Conservation (phyloP, 1,140 invertebrate genomes). For the Babylonia areolata region DNA sequence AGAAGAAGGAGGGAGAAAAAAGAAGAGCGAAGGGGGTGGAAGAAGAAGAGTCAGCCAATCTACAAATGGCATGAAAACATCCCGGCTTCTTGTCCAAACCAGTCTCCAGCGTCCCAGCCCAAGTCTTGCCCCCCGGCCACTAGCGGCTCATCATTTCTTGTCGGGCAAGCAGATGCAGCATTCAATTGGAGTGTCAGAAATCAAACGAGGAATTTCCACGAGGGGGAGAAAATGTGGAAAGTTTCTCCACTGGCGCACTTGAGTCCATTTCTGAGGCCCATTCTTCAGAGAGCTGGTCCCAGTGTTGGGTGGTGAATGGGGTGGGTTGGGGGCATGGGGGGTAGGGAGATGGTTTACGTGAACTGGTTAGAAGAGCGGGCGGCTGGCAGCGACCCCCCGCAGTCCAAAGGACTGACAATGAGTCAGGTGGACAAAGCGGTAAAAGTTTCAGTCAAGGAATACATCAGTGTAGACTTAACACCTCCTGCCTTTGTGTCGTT, state of each 20-base stretch:
- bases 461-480: too few species aligned
- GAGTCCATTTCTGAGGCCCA: neutral
- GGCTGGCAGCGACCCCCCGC: too few species aligned
- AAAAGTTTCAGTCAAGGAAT: too few species aligned
- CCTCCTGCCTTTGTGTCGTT: too few species aligned
- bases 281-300: neutral
- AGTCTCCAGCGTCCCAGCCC: neutral
- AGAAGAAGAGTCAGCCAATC: neutral
- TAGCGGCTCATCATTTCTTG: slow-evolving; percentile 8
- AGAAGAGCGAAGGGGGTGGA: neutral
- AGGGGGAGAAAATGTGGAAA: neutral
- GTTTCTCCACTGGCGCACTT: neutral
- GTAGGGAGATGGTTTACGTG: neutral
- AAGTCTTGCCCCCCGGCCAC: neutral
- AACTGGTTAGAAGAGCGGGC: neutral
- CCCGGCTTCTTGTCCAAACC: neutral
- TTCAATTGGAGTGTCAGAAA: slow-evolving; percentile 4
- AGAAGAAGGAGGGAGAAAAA: neutral
- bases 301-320: neutral
- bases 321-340: neutral
- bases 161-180: slow-evolving; percentile 3
- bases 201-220: slow-evolving; percentile 23
- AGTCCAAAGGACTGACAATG: too few species aligned
- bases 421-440: too few species aligned
- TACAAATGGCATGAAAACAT: slow-evolving; percentile 8